Percentiles rank a stretch among this genome's conserved stretches.
Evolutionary conservation across 1,140 invertebrate species (phyloP).

Genomic region (Pogonomyrmex barbatus): DNA sequence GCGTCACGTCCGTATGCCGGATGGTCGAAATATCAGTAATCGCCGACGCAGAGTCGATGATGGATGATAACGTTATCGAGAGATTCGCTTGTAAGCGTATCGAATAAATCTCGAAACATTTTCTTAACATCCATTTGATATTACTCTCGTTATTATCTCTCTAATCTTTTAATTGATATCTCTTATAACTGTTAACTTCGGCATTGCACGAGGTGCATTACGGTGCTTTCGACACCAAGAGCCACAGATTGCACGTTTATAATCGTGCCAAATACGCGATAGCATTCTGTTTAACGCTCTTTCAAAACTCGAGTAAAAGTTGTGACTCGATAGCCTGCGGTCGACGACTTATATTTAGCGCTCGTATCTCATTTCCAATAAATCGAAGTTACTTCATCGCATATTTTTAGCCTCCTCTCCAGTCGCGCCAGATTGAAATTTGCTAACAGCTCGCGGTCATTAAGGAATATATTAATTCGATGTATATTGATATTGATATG

Average conservation of each 20-base stretch:
- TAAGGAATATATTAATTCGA: neutral
- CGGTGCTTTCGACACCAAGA: neutral
- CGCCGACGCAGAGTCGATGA: neutral
- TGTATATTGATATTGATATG: neutral
- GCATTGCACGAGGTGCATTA: neutral
- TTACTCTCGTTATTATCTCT: neutral
- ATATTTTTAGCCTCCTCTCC: conserved; percentile 31
- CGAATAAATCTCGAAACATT: neutral
- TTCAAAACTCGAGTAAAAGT: conserved; percentile 29
- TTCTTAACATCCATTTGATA: neutral
- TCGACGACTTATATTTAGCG: conserved; percentile 27
- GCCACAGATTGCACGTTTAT: neutral
- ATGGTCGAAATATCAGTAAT: neutral
- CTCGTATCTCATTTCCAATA: conserved; percentile 21
- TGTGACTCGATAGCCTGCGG: neutral
- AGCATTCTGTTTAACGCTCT: conserved; percentile 3
- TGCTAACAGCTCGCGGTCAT: neutral
- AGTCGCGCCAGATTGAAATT: neutral
- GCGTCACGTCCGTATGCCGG: neutral
- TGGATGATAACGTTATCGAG: neutral
- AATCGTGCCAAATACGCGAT: neutral
- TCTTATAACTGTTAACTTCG: neutral
- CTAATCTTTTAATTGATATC: neutral
- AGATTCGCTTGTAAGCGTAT: neutral
- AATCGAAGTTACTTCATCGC: neutral